phyloP scores from a whole-genome alignment of 1,140 invertebrate species.

The Apocrypta bakeri region DNA sequence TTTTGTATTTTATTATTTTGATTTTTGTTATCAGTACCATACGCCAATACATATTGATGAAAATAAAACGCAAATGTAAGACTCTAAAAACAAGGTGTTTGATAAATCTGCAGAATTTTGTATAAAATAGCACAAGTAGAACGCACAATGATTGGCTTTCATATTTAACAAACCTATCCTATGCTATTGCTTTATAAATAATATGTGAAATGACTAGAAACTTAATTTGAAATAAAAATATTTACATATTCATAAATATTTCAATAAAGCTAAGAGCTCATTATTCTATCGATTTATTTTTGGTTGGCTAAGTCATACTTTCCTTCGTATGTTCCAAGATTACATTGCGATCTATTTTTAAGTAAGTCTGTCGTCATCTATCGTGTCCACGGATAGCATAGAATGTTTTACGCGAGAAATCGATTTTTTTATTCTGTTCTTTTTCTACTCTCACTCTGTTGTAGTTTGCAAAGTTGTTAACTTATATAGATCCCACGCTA shows the following conservation, averaged over 20 bases:
- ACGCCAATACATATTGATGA: too few species aligned
- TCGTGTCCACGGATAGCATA: slow-evolving; percentile 52
- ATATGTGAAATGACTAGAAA: neutral
- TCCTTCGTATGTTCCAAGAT: slow-evolving; percentile 64
- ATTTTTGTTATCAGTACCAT: too few species aligned
- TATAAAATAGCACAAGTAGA: too few species aligned
- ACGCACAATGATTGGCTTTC: too few species aligned
- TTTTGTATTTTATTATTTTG: too few species aligned
- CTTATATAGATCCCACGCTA: neutral
- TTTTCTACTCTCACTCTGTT: neutral
- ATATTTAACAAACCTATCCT: too few species aligned
- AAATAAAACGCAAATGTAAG: too few species aligned
- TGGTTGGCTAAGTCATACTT: slow-evolving; percentile 67
- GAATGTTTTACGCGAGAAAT: slow-evolving; percentile 42
- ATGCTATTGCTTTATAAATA: neutral
- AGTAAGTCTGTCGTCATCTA: slow-evolving; percentile 52
- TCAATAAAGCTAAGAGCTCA: slow-evolving; percentile 45
- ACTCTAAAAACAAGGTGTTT: too few species aligned
- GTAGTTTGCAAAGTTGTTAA: neutral
- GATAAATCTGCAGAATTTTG: too few species aligned
- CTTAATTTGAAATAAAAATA: neutral
- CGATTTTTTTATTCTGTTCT: neutral
- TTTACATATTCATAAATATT: neutral
- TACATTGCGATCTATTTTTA: slow-evolving; percentile 71
- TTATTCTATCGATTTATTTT: slow-evolving; percentile 69